A percentile compares a stretch with the other conserved stretches of the same genome.
phyloP scores from a whole-genome alignment of 2,888 invertebrate genomes.

The Coecobrya sp. region DNA sequence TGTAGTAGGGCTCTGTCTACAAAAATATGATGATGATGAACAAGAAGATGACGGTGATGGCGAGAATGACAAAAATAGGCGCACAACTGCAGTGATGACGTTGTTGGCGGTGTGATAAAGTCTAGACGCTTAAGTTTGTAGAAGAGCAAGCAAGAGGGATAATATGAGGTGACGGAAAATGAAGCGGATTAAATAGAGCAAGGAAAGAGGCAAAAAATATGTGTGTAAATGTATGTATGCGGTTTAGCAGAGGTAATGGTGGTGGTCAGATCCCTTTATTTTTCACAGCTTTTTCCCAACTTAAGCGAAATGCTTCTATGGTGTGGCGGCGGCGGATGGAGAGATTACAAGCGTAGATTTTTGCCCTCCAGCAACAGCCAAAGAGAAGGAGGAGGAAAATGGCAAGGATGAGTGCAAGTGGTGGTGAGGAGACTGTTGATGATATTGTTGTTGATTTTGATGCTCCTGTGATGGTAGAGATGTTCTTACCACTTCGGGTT shows the following conservation, averaged over 20 bases:
- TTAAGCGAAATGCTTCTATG: background rate
- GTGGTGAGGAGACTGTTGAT: background rate
- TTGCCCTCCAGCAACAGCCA: conserved; percentile 69
- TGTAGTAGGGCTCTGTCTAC: too few species aligned
- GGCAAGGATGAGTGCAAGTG: conserved; percentile 35
- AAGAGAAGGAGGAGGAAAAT: conserved; percentile 15
- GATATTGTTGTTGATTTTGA: conserved; percentile 24
- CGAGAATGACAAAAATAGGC: conserved; percentile 51
- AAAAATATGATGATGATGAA: too few species aligned
- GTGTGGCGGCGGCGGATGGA: conserved; percentile 47
- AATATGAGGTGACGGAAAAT: conserved; percentile 33
- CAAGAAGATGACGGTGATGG: conserved; percentile 13
- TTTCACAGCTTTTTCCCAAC: conserved; percentile 67
- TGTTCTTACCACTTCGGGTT: too few species aligned
- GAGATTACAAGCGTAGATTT: conserved; percentile 73
- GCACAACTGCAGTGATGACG: conserved; percentile 27
- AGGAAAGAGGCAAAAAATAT: conserved; percentile 31
- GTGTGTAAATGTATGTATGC: background rate
- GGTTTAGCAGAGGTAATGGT: conserved; percentile 40
- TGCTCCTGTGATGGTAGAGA: conserved; percentile 10
- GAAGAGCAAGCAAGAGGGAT: conserved; percentile 4
- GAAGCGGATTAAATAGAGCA: conserved; percentile 65
- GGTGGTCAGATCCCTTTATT: conserved; percentile 65
- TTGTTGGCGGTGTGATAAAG: conserved; percentile 26
- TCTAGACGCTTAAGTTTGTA: background rate